Conservation (phyloP, 2,797 vertebrate genomes). For the Phrynocephalus guinanensis region DNA sequence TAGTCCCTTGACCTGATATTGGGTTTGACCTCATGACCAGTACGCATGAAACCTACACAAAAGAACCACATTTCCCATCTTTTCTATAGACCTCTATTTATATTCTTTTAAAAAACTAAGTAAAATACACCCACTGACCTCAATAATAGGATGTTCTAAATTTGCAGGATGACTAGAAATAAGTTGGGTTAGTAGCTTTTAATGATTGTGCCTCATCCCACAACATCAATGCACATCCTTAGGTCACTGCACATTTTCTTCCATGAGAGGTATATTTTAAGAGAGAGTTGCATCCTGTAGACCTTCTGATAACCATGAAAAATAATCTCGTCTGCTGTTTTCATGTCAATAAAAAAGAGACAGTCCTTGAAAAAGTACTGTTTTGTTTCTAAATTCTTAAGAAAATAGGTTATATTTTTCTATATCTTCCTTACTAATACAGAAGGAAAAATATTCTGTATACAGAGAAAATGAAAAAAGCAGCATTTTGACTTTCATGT, state of each 20-base stretch:
- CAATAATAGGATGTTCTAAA: conserved; percentile 9
- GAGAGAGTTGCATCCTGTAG: conserved; percentile 22
- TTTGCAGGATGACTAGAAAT: conserved; percentile 32
- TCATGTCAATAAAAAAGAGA: conserved; percentile 8
- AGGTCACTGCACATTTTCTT: conserved; percentile 58
- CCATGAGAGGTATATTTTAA: conserved; percentile 29
- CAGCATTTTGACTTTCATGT: not conserved
- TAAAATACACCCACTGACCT: no score
- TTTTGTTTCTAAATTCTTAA: not conserved
- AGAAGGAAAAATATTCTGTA: conserved; percentile 18
- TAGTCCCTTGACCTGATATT: no score
- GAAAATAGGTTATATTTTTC: conserved; percentile 7
- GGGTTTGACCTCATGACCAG: not conserved
- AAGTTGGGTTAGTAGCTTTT: conserved; percentile 39
- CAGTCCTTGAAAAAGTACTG: not conserved
- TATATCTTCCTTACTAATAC: not conserved
- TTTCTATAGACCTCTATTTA: not conserved
- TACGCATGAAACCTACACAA: not conserved
- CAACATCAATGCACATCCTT: not conserved
- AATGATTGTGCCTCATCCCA: not conserved
- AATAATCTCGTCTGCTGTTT: conserved; percentile 24
- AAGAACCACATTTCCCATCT: not conserved
- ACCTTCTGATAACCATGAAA: not conserved
- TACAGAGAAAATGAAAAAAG: conserved; percentile 15
- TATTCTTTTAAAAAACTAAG: not conserved